Base-by-base conservation (phyloP, 2,888 invertebrate species). In the Coleophora deauratella region DNA sequence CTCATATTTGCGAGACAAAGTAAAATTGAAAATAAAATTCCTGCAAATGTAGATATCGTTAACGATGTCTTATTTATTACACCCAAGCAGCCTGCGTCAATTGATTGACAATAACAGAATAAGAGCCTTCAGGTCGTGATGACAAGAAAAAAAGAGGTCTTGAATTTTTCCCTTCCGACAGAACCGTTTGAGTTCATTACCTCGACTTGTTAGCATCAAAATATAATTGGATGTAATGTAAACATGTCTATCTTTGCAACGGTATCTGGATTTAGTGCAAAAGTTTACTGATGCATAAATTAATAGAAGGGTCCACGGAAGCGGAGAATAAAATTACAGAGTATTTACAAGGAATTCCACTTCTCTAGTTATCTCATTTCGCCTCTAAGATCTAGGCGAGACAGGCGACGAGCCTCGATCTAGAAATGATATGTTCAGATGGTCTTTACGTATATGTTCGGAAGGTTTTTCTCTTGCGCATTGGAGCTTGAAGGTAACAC, bases 101-200 rank as follows among this genome's bases (percentile, higher is more conserved):
- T 57, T 65, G 64, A 66, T 64, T 63, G 65, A 67, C 60, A 67
- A 60, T 63, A 59, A 57, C 57, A 51, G 58, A 62, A 61, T n/a
- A n/a, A 60, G 56, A 59, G 50, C 52, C 54, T 62, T 66, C 58
- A 60, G 60, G 57, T 56, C 59, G 59, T 33, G 37, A 41, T 46
- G 47, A 50, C 52, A 57, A 53, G 47, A 51, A 60, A 61, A 57
- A 57, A 61, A 58, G 49, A 54, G 57, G 51, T 38, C 46, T 43
- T 37, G 21, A 21, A 21, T 21, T 21, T 21, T 21, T 21, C 6
- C 21, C 21, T 21, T 21, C 50, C 48, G 47, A 51, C 49, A 37
- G 42, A 34, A 39, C 56, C 55, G 54, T 54, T 46, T 50, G 50
- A 56, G 52, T 49, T 33, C 32, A 43, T 28, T 21, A 21, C 21